Percentiles rank a stretch among this genome's conserved stretches.
phyloP scores from a whole-genome alignment of 2,888 invertebrate genomes.

The Notodonta dromedarius region DNA sequence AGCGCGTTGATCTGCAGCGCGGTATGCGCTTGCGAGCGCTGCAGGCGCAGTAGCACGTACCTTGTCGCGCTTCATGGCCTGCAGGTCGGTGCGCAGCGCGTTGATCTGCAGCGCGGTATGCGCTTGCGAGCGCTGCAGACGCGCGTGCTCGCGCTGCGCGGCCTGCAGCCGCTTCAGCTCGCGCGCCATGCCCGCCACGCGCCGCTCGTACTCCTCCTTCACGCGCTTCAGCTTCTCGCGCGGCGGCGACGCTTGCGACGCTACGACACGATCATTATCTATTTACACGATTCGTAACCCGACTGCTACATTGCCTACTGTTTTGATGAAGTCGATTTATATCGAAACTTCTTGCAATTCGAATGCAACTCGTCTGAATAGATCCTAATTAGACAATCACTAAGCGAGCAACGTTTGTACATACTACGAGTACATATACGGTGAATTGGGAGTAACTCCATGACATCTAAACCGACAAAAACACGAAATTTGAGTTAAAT shows the following conservation, averaged over 20 bases:
- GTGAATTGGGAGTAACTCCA: too few species aligned
- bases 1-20: conserved; percentile 94
- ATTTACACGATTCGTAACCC: too few species aligned
- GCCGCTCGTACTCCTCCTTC: conserved; percentile 95
- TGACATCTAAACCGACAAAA: too few species aligned
- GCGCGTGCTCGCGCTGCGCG: conserved; percentile 95
- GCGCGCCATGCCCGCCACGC: conserved; percentile 91
- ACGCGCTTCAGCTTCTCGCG: conserved; percentile 91
- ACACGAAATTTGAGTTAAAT: too few species aligned
- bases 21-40: conserved; percentile 90
- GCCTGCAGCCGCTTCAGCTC: conserved; percentile 91
- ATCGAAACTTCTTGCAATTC: too few species aligned
- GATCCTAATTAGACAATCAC: too few species aligned
- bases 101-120: conserved; percentile 96
- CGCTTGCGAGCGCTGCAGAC: conserved; percentile 89
- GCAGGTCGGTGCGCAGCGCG: conserved; percentile 91
- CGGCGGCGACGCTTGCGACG: conserved; percentile 82
- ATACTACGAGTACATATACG: too few species aligned
- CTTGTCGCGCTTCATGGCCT: conserved; percentile 95
- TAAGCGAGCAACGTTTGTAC: too few species aligned
- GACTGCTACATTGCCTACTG: too few species aligned
- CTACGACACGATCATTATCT: conserved; percentile 36
- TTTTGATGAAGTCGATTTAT: too few species aligned
- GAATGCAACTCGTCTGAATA: too few species aligned
- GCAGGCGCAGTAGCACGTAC: conserved; percentile 64